A percentile compares a stretch with the other conserved stretches of the same genome.
phyloP scores from a whole-genome alignment of 2,888 invertebrate genomes.

The Mylabris sibirica region DNA sequence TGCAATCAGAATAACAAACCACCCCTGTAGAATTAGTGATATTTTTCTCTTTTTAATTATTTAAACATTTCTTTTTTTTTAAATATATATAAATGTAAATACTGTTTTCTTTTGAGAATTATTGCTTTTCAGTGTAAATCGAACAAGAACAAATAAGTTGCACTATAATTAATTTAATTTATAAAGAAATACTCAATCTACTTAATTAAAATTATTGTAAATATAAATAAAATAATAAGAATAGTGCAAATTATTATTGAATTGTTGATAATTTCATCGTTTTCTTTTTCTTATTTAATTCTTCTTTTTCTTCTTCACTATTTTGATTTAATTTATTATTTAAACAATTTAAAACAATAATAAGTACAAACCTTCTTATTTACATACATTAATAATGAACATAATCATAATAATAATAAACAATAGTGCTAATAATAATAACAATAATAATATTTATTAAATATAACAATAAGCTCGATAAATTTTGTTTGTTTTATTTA shows the following conservation, averaged over 20 bases:
- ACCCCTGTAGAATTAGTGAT: conserved; percentile 5
- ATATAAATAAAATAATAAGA: neutral
- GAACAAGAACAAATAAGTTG: neutral
- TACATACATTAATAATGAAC: neutral
- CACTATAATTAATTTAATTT: neutral
- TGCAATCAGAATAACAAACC: too few relatives aligned
- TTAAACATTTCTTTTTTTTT: neutral
- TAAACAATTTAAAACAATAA: neutral
- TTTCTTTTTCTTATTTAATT: neutral
- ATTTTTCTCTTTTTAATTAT: neutral
- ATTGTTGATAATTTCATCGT: neutral
- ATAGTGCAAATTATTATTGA: conserved; percentile 4
- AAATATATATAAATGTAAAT: neutral
- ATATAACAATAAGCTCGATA: conserved; percentile 1
- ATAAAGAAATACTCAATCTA: neutral
- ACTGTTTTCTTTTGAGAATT: neutral
- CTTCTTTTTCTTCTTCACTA: neutral
- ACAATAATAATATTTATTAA: neutral
- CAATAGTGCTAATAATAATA: neutral
- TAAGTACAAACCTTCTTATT: neutral
- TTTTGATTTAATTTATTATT: neutral
- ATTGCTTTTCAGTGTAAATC: neutral
- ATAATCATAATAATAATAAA: neutral
- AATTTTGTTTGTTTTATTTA: conserved; percentile 14
- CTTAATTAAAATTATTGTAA: neutral